Base-by-base conservation (phyloP, 2,113 vertebrate species). In the Misgurnus anguillicaudatus region DNA sequence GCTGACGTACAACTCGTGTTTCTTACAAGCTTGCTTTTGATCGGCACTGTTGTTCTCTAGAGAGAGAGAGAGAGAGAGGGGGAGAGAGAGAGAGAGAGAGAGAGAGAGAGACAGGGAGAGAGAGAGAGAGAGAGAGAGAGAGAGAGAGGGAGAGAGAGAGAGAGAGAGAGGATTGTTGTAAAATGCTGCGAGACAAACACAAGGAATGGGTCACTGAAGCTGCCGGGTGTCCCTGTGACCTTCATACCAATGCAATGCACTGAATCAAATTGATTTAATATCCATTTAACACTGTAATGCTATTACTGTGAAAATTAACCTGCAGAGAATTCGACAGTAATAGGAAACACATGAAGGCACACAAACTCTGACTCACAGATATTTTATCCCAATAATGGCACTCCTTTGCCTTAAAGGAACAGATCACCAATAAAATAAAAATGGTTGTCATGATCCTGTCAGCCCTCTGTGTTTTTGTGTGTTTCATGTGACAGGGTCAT, bases 21-120 rank as follows among this genome's bases (percentile, higher is more conserved):
- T 80, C 63, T 76, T 76, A 53, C 74, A 76, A 36, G 74, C 74
- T 36, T 76, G 53, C 55, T 80, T 80, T 71, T 80, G 79, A 47
- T 80, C 79, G 41, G 77, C 71, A 75, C 73, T 66, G 71, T 39
- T 57, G 64, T 57, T 73, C 42, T 76, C 68, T 80, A 64, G 17
- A 77, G 31, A 11, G 14, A 53, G 38, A 72, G 60, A 62, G 6
- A 53, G n/a, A n/a, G n/a, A n/a, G n/a, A n/a, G n/a, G n/a, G n/a
- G n/a, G n/a, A n/a, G n/a, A n/a, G n/a, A n/a, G n/a, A n/a, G 24
- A 57, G 42, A 45, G 36, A 45, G 21, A 66, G 19, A 61, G 63
- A 47, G 10, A 51, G 4, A 16, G 10, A 66, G n/a, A n/a, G n/a
- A n/a, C n/a, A n/a, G n/a, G n/a, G n/a, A n/a, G n/a, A n/a, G n/a